Base-by-base conservation (phyloP, 2,113 vertebrate species). In the Sula dactylatra region DNA sequence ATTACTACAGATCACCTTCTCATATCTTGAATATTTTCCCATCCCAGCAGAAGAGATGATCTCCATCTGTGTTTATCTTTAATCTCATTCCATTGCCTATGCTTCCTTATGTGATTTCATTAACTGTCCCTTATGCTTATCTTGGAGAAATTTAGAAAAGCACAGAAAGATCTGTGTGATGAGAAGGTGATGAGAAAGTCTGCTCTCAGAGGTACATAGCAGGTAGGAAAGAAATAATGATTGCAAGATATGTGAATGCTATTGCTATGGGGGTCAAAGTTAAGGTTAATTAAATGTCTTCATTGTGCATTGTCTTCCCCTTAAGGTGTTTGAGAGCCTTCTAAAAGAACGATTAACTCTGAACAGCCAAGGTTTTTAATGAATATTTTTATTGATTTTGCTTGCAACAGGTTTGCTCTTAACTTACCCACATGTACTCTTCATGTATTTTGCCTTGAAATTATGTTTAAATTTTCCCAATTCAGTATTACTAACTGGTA, bases 201-300 rank as follows among this genome's bases (percentile, higher is more conserved):
- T 82, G 50, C 42, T 90, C 66, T 82, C 81, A 72, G 59, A 77
- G 62, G 91, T 77, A 32, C 45, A 8, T 27, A 59, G 50, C 59
- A 90, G 89, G 82, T 87, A 72, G 76, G 77, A 74, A 89, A 89
- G 86, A 92, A 95, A 85, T 81, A 86, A 96, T 69, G 88, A 89
- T 84, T 89, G 83, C 72, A 95, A 88, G 93, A 79, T 91, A 69
- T 4, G 58, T 91, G 91, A 80, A 73, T 71, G 56, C 45, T 85
- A 62, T 86, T 93, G 76, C 76, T 90, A 14, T 85, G 72, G 47
- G 83, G 93, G 93, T 97, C 94, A 96, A 82, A 89, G 69, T 94
- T 95, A 95, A 96, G 95, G 94, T 96, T 97, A 96, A 96, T 97
- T 96, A 95, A 93, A 96, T 90, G 92, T 92, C 96, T 96, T 96